These are phyloP conservation scores for Prunella himalayana DNA, from an alignment of 2,113 vertebrate genomes.

Conservation along the genomic window DNA sequence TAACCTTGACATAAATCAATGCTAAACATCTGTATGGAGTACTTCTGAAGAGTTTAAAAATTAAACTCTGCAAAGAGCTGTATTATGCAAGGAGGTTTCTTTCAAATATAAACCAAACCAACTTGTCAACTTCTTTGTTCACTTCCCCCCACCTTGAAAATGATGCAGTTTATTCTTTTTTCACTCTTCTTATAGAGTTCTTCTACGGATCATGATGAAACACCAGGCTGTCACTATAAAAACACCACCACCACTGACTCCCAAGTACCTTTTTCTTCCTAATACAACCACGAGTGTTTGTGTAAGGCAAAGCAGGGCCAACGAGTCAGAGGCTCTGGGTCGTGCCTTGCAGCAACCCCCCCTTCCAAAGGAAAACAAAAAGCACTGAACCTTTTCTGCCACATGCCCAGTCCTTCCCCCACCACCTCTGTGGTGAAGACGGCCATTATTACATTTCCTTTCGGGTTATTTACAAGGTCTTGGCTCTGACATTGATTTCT, in stretches of 20 bases:
- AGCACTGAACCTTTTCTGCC: slow-evolving; percentile 34
- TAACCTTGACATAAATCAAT: slow-evolving; percentile 66
- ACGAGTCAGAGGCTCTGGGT: neutral
- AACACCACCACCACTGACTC: neutral
- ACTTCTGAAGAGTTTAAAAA: slow-evolving; percentile 14
- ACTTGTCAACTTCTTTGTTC: neutral
- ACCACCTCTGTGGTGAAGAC: slow-evolving; percentile 29
- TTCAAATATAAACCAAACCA: neutral
- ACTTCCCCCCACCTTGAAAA: neutral
- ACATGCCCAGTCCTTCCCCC: slow-evolving; percentile 9
- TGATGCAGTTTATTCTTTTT: neutral
- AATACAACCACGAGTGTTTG: neutral
- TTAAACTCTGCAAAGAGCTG: neutral
- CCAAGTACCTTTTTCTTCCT: neutral
- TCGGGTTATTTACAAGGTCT: slow-evolving; percentile 44
- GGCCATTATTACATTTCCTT: slow-evolving; percentile 40
- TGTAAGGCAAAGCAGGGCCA: neutral
- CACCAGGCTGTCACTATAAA: neutral
- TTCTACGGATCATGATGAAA: neutral
- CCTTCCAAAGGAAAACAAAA: slow-evolving; percentile 45
- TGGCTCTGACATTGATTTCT: slow-evolving; percentile 67
- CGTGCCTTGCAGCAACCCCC: neutral
- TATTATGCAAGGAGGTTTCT: neutral
- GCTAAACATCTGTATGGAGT: neutral
- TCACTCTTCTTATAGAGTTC: neutral